These are phyloP conservation scores for Sphenopsis melanotis DNA, from an alignment of 2,797 vertebrate species.

Conservation along the genomic window DNA sequence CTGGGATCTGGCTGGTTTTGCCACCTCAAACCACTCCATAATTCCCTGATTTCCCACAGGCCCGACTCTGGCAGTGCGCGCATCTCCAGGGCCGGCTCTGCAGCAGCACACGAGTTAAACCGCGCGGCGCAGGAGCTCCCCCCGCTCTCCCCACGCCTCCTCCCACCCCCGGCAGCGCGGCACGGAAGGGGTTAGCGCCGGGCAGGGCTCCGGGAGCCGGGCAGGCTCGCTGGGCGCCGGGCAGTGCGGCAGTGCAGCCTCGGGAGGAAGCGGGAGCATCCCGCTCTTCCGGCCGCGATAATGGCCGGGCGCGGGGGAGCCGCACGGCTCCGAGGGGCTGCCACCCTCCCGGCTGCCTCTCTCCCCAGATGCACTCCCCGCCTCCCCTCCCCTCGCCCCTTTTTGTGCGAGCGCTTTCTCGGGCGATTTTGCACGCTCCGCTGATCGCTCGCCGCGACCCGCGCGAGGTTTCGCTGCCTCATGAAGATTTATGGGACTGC, in stretches of 20 bases:
- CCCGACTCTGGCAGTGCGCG: rapidly evolving
- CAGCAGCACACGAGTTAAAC: rapidly evolving
- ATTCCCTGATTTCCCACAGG: background rate
- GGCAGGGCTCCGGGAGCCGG: slow-evolving; percentile 23
- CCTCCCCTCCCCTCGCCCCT: background rate
- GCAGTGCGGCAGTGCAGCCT: slow-evolving; percentile 32
- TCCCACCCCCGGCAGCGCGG: background rate
- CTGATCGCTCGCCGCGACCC: slow-evolving; percentile 31
- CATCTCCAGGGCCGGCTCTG: rapidly evolving
- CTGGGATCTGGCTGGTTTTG: rapidly evolving
- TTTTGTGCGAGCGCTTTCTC: slow-evolving; percentile 15
- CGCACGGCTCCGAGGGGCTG: background rate
- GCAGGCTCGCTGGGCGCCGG: slow-evolving; percentile 35
- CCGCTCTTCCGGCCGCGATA: background rate
- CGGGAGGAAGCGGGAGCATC: background rate
- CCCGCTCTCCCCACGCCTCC: background rate
- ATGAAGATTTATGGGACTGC: slow-evolving; percentile 60
- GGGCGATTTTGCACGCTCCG: slow-evolving; percentile 58
- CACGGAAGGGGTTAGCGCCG: slow-evolving; percentile 48
- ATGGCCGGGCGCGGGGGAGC: background rate
- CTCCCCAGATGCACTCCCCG: background rate
- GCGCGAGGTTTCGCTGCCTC: slow-evolving; percentile 24
- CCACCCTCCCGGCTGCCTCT: background rate
- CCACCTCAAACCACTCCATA: background rate
- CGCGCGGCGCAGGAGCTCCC: background rate